Base-by-base conservation (phyloP, 2,113 vertebrate genomes). In the Ameiurus melas region DNA sequence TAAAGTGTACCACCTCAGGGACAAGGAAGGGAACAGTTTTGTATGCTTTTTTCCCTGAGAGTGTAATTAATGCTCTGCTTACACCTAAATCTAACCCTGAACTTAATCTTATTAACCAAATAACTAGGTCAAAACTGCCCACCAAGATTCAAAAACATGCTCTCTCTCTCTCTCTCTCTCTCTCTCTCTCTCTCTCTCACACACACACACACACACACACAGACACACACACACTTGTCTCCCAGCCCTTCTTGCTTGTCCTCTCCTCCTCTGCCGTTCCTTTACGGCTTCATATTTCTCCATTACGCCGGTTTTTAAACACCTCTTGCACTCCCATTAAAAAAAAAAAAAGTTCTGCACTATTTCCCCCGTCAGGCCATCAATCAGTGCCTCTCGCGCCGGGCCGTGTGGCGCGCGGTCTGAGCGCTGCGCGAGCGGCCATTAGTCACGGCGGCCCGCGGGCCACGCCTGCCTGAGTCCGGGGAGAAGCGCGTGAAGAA, bases 261-360 rank as follows among this genome's bases (percentile, higher is more conserved):
- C 90, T 91, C 87, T 68, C 87, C 86, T 89, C 88, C 75, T 88
- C 85, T 68, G 82, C 90, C 78, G 43, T 86, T 81, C 68, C 80
- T 85, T 85, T 84, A 73, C 77, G 39, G 84, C 73, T 71, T 93
- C 93, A 95, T 94, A 94, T 94, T 94, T 94, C 93, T 94, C 91
- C 93, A 94, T 95, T 94, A 95, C 89, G 85, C 90, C 88, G 93
- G 92, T 94, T 95, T 95, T 96, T 95, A 96, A 96, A 95, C 94
- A 96, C 95, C 94, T 96, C 94, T 94, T 94, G 93, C 94, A 92
- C 92, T 93, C 92, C 94, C 95, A 94, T 95, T 95, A 90, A 75
- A 87, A 83, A 89, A 93, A 93, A 94, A 93, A 93, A 94, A 95
- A 94, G 94, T 96, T 96, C 94, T 95, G 94, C 94, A 94, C 95